Evolutionary conservation across 2,113 vertebrate species (phyloP).

Genomic region (Neolamprologus toae): DNA sequence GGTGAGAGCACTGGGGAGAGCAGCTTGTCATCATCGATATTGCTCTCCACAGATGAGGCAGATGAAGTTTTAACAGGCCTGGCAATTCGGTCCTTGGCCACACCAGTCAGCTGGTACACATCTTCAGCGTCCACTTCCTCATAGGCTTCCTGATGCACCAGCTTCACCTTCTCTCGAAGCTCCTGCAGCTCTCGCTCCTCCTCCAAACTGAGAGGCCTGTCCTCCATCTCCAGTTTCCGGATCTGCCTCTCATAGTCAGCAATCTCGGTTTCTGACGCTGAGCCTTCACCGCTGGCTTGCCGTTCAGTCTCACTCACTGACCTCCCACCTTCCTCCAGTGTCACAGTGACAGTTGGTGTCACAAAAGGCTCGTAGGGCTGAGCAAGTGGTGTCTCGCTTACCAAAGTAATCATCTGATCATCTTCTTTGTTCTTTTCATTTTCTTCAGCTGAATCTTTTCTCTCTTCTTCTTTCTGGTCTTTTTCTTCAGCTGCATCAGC

Average conservation of each 20-base stretch:
- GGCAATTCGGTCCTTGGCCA: constrained; percentile 71
- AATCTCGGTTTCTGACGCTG: constrained; percentile 61
- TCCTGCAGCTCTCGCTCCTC: constrained; percentile 78
- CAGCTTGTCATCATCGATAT: constrained; percentile 71
- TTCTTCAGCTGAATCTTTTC: constrained; percentile 31
- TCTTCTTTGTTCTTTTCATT: constrained; percentile 25
- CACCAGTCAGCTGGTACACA: constrained; percentile 83
- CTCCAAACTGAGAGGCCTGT: constrained; percentile 74
- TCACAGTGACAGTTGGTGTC: constrained; percentile 71
- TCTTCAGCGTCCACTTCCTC: constrained; percentile 92
- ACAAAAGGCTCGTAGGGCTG: constrained; percentile 53
- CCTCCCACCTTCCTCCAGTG: constrained; percentile 64
- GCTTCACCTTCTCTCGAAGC: constrained; percentile 88
- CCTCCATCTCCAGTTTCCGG: constrained; percentile 74
- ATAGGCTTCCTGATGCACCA: constrained; percentile 94
- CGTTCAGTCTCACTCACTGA: constrained; percentile 37
- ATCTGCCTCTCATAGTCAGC: constrained; percentile 75
- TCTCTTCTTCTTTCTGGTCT: neutral
- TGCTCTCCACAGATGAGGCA: constrained; percentile 72
- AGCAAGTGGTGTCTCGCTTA: neutral
- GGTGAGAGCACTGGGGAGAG: constrained; percentile 58
- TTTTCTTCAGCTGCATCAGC: constrained; percentile 9
- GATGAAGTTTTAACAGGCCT: constrained; percentile 70
- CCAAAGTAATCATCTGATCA: neutral
- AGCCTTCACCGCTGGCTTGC: constrained; percentile 56